Conservation (phyloP, 2,113 vertebrate species). For the Limnothrissa miodon region DNA sequence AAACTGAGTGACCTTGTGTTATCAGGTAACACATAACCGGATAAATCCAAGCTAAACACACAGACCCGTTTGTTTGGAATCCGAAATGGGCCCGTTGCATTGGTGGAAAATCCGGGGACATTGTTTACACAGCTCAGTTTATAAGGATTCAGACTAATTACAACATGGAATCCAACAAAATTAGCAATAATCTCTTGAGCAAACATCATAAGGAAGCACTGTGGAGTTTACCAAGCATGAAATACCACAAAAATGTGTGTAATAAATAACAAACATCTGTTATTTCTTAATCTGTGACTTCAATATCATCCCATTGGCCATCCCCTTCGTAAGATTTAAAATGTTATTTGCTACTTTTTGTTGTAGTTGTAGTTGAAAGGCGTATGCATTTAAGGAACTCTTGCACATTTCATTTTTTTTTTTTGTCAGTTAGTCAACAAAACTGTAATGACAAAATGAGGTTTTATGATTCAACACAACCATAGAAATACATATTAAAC, state of each 20-base stretch:
- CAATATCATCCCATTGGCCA: neutral
- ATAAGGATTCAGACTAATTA: conserved; percentile 59
- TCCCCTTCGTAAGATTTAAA: neutral
- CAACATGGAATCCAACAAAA: conserved; percentile 56
- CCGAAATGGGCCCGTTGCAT: conserved; percentile 54
- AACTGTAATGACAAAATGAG: neutral
- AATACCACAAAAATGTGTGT: neutral
- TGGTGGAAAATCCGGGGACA: conserved; percentile 55
- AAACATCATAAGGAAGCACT: conserved; percentile 44
- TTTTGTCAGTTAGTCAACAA: neutral
- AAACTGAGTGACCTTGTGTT: conserved; percentile 52
- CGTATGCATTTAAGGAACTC: neutral
- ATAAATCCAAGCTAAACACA: conserved; percentile 66
- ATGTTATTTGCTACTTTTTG: too few species aligned
- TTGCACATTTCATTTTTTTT: neutral
- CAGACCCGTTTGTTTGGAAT: conserved; percentile 54
- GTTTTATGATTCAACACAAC: neutral
- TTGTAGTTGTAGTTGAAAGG: neutral
- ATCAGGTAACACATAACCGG: conserved; percentile 59
- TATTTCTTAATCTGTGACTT: neutral
- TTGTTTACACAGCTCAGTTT: conserved; percentile 65
- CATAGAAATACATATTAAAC: neutral
- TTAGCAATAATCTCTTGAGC: conserved; percentile 53
- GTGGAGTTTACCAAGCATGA: conserved; percentile 9
- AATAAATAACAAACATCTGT: neutral